Evolutionary conservation across 2,888 invertebrate genomes (phyloP), one percentile per base, ranked within the genome.

Genomic region (Tiphia femorata): DNA sequence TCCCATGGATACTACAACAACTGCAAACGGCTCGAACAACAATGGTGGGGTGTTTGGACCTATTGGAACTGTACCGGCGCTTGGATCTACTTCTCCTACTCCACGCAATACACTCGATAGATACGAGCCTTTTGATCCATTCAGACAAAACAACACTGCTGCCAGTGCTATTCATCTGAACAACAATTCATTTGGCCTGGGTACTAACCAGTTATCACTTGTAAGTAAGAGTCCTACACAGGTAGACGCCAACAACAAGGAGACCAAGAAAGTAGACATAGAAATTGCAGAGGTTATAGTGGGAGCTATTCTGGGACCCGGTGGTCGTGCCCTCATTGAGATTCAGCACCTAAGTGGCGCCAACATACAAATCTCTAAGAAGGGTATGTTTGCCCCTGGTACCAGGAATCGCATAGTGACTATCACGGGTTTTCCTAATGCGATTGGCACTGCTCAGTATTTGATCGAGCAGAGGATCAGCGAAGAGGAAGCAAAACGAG

Each of bases 341-440:
- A 95, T 98, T 86, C 97, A 97, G 88, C 95, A 96, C 87, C 90
- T 93, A 87, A 96, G 96, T 83, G 96, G 97, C 85, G 96, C 97
- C 85, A 96, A 94, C 88, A 96, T 98, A 86, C 97, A 97, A 88
- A 97, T 98, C 87, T 96, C 96, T 76, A 97, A 97, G 90, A 97
- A 97, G 88, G 97, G 97, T 84, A 95, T 94, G 82, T 97, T 95
- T 88, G 95, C 96, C 80, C 97, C 97, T 72, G 97, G 97, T 86
- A 97, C 97, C 73, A 92, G 96, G 85, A 97, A 97, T 88, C 93
- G 97, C 83, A 95, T 97, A 86, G 97, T 97, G 74, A 96, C 97
- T 85, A 96, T 97, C 86, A 92, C 93, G 80, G 97, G 97, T 85
- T 90, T 91, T 80, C 90, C 91, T 80, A 91, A 90, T 85, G 92